Base-by-base conservation (phyloP, 2,113 vertebrate genomes). In the Triplophysa dalaica region DNA sequence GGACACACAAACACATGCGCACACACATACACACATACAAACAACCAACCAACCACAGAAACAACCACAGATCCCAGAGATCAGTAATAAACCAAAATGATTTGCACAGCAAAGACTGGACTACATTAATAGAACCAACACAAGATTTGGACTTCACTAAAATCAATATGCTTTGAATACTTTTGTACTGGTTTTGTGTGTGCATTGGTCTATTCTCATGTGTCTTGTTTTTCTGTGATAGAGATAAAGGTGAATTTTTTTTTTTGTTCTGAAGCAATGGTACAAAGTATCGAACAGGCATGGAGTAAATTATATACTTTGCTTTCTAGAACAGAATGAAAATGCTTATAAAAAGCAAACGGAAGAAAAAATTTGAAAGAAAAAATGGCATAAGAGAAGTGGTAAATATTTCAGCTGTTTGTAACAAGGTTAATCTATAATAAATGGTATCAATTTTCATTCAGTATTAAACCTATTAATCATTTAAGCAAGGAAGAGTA, bases 1-100 rank as follows among this genome's bases (percentile, higher is more conserved):
- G 66, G 84, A 89, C 89, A 82, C 91, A 87, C 17, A 76, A 64
- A 81, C 50, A 78, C 14, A 60, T 19, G 70, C 2, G 78, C 12
- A 77, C 60, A 60, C n/a, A 75, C 29, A 82, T 38, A 77, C 60
- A 60, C n/a, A 75, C 29, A 82, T 38, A 14, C 14, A 69, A 65
- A 6, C 33, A 38, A 38, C 33, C 33, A 33, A 33, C 29, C 29
- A 7, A 75, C 26, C 29, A 17, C 60, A 17, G n/a, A 52, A 22
- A 41, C 48, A 4, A 41, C 29, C 45, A 79, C 56, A 83, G 21
- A 78, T 77, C 75, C 62, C 75, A 77, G 75, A 77, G 75, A 77
- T 77, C 10, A 77, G 75, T 77, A 75, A 54, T 45, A 58, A 19
- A 58, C 50, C 17, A 60, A 60, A 38, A 58, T 29, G 41, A 29